Conservation (phyloP, 2,797 vertebrate genomes). For the Bovichtus diacanthus region DNA sequence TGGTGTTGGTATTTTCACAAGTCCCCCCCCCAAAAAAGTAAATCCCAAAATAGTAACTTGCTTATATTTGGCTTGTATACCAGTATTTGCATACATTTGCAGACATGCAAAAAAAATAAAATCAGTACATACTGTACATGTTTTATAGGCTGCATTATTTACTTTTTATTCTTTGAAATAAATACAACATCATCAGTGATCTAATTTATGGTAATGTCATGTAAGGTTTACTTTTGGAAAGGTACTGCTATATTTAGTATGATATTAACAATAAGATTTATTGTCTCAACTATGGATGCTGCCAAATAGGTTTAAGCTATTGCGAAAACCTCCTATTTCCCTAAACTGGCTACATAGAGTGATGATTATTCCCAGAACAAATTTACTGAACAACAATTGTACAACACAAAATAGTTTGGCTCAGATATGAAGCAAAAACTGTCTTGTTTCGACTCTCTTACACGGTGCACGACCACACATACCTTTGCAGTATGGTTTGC, state of each 20-base stretch:
- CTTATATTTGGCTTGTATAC: not conserved
- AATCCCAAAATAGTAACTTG: not conserved
- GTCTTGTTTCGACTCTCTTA: conserved; percentile 13
- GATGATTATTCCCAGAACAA: conserved; percentile 14
- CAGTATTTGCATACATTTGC: not conserved
- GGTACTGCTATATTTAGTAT: not conserved
- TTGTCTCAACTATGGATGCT: not conserved
- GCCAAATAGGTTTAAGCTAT: not conserved
- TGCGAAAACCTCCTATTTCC: not conserved
- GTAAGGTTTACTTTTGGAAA: not conserved
- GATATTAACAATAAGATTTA: not conserved
- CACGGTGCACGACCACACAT: conserved; percentile 50
- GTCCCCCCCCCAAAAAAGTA: not conserved
- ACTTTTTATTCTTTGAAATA: not conserved
- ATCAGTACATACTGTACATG: not conserved
- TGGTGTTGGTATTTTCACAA: conserved; percentile 25
- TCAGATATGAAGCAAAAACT: conserved; percentile 8
- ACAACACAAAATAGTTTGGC: conserved; percentile 26
- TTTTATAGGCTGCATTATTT: too few relatives aligned
- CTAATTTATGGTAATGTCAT: not conserved
- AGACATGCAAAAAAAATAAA: not conserved
- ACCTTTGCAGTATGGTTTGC: conserved; percentile 50
- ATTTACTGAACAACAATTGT: conserved; percentile 19
- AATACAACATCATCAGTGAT: not conserved
- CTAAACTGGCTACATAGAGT: not conserved